Evolutionary conservation across 2,113 vertebrate genomes (phyloP).

Genomic region (Gracilinanus agilis): DNA sequence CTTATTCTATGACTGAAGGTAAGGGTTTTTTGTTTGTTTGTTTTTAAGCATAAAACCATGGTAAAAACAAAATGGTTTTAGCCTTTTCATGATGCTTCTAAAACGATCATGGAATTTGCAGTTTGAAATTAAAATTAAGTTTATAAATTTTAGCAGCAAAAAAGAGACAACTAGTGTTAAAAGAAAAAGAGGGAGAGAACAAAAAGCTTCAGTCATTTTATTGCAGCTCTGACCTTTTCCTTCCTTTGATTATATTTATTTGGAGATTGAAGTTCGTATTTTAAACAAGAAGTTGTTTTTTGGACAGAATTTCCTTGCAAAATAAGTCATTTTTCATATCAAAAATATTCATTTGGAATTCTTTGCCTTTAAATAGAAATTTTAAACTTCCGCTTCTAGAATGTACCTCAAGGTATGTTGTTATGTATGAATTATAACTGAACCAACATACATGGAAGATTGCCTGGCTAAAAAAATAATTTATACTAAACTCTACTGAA

Average conservation of each 20-base stretch:
- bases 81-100: background rate
- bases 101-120: background rate
- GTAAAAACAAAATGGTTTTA: background rate
- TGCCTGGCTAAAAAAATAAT: conserved; percentile 58
- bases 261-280: background rate
- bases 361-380: conserved; percentile 68
- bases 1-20: no score
- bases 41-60: background rate
- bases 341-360: conserved; percentile 56
- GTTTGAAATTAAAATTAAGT: background rate
- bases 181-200: background rate
- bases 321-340: conserved; percentile 59
- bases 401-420: background rate
- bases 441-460: conserved; percentile 20
- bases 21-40: no score
- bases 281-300: background rate
- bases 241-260: background rate
- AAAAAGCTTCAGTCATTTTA: background rate
- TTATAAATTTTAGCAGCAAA: background rate
- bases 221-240: background rate
- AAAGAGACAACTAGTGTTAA: background rate
- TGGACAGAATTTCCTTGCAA: conserved; percentile 7
- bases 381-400: conserved; percentile 25
- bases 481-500: background rate
- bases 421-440: conserved; percentile 71